phyloP scores from a whole-genome alignment of 2,888 invertebrate genomes.

The Pammene fasciana region DNA sequence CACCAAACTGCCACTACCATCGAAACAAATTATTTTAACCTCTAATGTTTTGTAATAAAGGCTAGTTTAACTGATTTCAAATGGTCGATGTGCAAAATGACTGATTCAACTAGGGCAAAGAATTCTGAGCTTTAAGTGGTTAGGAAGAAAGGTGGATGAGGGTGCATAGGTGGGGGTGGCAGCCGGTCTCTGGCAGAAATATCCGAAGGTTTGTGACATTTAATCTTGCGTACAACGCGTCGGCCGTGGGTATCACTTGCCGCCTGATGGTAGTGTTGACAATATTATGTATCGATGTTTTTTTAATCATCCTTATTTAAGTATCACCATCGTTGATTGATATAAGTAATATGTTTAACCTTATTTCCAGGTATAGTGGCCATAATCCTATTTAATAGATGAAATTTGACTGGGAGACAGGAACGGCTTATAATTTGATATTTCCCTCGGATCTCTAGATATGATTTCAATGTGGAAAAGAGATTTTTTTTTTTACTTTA shows the following conservation, averaged over 20 bases:
- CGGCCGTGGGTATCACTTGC: constrained; percentile 79
- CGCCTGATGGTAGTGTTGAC: constrained; percentile 60
- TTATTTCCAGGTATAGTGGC: too few species aligned
- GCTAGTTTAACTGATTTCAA: neutral
- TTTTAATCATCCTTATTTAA: neutral
- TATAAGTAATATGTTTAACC: too few species aligned
- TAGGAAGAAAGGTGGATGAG: constrained; percentile 58
- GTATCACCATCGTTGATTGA: too few species aligned
- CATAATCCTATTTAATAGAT: too few species aligned
- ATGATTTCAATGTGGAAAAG: too few species aligned
- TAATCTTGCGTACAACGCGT: constrained; percentile 81
- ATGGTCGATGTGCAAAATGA: neutral
- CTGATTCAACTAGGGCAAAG: neutral
- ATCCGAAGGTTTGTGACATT: constrained; percentile 80
- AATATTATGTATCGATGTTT: constrained; percentile 22
- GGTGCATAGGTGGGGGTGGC: constrained; percentile 31
- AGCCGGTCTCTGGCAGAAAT: constrained; percentile 48
- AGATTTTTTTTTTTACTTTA: too few species aligned
- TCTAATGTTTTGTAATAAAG: constrained; percentile 7
- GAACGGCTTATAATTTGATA: too few species aligned
- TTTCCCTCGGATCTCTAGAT: too few species aligned
- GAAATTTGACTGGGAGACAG: too few species aligned
- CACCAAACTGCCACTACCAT: constrained; percentile 9
- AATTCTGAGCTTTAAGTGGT: constrained; percentile 18
- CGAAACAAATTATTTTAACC: neutral